phyloP scores from a whole-genome alignment of 1,140 invertebrate species.

The Agrilus planipennis region DNA sequence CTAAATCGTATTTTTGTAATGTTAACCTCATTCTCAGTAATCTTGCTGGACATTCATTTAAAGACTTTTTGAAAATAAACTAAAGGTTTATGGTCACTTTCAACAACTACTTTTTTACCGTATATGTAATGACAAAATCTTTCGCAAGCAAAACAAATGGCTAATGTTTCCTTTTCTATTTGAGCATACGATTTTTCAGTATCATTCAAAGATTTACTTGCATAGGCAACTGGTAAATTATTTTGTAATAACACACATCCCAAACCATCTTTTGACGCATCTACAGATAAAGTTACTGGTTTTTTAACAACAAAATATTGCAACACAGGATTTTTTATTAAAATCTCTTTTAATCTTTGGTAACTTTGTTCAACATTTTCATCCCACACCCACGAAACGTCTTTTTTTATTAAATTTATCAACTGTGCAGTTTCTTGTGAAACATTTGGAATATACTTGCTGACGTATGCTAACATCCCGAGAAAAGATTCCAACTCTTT shows the following conservation, averaged over 20 bases:
- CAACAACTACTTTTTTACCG: conserved; percentile 23
- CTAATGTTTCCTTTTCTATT: too few relatives aligned
- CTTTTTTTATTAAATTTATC: conserved; percentile 17
- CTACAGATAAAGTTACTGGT: too few relatives aligned
- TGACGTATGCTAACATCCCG: too few relatives aligned
- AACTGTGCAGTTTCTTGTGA: conserved; percentile 13
- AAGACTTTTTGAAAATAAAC: conserved; percentile 31
- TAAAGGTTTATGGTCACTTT: conserved; percentile 35
- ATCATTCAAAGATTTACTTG: too few relatives aligned
- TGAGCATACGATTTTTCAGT: conserved; percentile 33
- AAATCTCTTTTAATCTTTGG: conserved; percentile 13
- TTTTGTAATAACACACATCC: too few relatives aligned
- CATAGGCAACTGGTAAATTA: too few relatives aligned
- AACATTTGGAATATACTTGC: conserved; percentile 20
- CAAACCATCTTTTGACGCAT: too few relatives aligned
- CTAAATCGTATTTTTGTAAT: conserved; percentile 32
- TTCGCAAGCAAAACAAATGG: conserved; percentile 28
- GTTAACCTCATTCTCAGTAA: conserved; percentile 32
- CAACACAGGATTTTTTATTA: conserved; percentile 19
- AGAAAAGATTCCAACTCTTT: too few relatives aligned
- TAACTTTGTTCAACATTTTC: conserved; percentile 9
- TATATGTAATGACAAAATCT: conserved; percentile 33
- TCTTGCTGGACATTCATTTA: conserved; percentile 29
- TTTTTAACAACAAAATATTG: too few relatives aligned
- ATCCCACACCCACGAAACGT: conserved; percentile 19